phyloP scores from a whole-genome alignment of 2,113 vertebrate species.

The Hylia prasina region DNA sequence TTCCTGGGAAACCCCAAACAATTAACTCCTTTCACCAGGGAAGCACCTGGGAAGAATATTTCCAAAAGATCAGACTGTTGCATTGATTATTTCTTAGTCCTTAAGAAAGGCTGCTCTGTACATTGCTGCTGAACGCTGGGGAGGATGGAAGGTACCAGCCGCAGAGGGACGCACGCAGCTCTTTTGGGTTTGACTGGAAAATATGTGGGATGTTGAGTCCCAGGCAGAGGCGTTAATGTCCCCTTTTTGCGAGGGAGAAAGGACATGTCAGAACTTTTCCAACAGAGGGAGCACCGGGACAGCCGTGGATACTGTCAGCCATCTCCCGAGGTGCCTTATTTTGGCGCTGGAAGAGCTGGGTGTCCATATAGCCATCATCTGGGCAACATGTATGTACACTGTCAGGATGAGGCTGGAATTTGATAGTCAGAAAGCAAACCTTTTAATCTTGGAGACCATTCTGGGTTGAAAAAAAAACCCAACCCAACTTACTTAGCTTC shows the following conservation, averaged over 20 bases:
- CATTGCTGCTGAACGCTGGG: not conserved
- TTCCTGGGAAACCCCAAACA: no score
- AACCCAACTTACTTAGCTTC: not conserved
- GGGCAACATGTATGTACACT: no score
- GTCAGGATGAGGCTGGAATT: not conserved
- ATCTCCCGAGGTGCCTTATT: no score
- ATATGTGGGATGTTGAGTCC: accelerated
- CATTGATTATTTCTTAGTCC: not conserved
- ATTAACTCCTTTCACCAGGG: not conserved
- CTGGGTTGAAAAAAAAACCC: not conserved
- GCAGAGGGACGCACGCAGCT: accelerated
- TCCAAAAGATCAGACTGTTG: not conserved
- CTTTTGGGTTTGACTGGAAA: not conserved
- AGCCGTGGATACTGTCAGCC: not conserved
- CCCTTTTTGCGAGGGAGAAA: not conserved
- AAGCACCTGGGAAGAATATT: not conserved
- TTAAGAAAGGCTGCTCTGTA: not conserved
- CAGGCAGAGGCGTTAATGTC: accelerated
- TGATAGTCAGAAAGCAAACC: not conserved
- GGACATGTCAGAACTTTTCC: not conserved
- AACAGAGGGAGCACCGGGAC: not conserved
- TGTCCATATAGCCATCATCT: accelerated
- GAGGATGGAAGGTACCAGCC: not conserved
- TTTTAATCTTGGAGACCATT: not conserved
- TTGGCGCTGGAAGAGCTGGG: accelerated